Conservation (phyloP, 2,797 vertebrate genomes). For the Acanthurus tractus region DNA sequence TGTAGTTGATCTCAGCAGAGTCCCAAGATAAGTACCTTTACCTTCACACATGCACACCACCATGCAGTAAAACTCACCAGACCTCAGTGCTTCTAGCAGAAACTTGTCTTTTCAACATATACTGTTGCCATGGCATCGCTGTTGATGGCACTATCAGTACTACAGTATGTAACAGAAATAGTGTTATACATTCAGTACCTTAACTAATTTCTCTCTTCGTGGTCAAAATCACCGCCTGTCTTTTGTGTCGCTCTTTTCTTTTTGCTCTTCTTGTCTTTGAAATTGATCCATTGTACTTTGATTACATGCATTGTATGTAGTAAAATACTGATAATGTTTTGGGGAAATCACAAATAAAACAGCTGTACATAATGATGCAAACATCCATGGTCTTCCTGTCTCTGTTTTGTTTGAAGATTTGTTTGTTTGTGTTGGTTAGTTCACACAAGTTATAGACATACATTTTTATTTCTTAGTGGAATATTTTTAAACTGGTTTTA, state of each 20-base stretch:
- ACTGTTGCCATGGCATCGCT: conserved; percentile 70
- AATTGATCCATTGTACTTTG: conserved; percentile 82
- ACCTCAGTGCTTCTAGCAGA: conserved; percentile 64
- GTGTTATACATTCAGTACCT: conserved; percentile 70
- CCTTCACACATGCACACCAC: conserved; percentile 63
- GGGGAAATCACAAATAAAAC: conserved; percentile 85
- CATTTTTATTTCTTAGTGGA: too few relatives aligned
- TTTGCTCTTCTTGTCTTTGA: conserved; percentile 70
- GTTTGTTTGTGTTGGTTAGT: not conserved
- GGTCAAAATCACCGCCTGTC: conserved; percentile 66
- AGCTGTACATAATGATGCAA: conserved; percentile 86
- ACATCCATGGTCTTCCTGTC: not conserved
- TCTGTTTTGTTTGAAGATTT: conserved; percentile 4
- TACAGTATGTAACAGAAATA: conserved; percentile 47
- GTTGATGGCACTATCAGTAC: conserved; percentile 59
- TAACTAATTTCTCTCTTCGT: conserved; percentile 66
- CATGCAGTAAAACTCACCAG: conserved; percentile 72
- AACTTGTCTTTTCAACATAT: conserved; percentile 53
- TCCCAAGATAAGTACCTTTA: conserved; percentile 79
- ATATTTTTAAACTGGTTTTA: too few relatives aligned
- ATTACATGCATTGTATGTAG: conserved; percentile 85
- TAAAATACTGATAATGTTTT: conserved; percentile 82
- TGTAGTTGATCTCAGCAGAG: conserved; percentile 52
- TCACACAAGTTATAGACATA: not conserved
- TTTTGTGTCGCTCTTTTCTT: conserved; percentile 59